A percentile compares a stretch with the other conserved stretches of the same genome.
Evolutionary conservation across 2,797 vertebrate genomes (phyloP).

Genomic region (Falco concolor): DNA sequence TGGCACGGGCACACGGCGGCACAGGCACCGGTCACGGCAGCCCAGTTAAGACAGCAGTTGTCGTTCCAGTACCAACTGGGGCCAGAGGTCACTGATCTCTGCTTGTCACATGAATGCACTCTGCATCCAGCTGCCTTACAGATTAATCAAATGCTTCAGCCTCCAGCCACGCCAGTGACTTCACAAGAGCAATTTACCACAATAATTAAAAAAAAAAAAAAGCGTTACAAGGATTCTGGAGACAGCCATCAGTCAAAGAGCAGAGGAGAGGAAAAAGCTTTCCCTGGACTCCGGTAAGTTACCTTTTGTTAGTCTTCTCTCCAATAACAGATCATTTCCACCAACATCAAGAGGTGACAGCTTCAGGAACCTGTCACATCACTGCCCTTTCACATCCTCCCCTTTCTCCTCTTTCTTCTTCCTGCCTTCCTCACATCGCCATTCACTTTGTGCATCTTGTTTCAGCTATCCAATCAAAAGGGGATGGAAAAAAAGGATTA

Average conservation of each 20-base stretch:
- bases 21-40: background rate
- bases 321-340: background rate
- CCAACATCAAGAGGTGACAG: background rate
- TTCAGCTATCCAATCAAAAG: background rate
- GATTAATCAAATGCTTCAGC: background rate
- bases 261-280: background rate
- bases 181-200: background rate
- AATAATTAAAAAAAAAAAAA: background rate
- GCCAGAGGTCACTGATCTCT: background rate
- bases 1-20: rapidly evolving
- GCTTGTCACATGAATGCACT: background rate
- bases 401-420: background rate
- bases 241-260: background rate
- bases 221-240: background rate
- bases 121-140: background rate
- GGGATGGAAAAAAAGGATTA: background rate
- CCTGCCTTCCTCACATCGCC: background rate
- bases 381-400: background rate
- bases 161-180: background rate
- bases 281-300: background rate
- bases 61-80: background rate
- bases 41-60: background rate
- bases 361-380: background rate
- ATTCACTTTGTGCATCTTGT: background rate
- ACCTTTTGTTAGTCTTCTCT: background rate